Percentiles rank a stretch among this genome's conserved stretches.
Evolutionary conservation across 2,888 invertebrate genomes (phyloP).

Genomic region (Villa cingulata): DNA sequence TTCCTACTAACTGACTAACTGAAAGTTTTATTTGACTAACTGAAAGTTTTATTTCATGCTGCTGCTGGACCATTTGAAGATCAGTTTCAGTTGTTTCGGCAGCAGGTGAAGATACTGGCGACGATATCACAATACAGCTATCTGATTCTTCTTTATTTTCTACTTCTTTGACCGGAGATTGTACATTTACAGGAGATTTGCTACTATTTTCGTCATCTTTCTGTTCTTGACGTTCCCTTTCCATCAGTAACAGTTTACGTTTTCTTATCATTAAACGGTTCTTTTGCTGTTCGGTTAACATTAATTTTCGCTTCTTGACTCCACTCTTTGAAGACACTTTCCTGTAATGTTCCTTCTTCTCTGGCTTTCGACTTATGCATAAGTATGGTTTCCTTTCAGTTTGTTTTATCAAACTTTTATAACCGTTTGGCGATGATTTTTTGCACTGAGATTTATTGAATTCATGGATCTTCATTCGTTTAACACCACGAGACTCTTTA

Average conservation of each 20-base stretch:
- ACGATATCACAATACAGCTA: too few species aligned
- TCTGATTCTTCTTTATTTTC: too few species aligned
- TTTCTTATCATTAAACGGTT: slow-evolving; percentile 22
- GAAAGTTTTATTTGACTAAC: too few species aligned
- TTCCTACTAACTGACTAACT: too few species aligned
- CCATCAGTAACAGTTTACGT: slow-evolving; percentile 21
- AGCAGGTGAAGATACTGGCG: too few species aligned
- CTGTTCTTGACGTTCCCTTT: slow-evolving; percentile 20
- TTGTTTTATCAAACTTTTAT: slow-evolving; percentile 35
- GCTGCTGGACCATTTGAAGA: too few species aligned
- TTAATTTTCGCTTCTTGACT: slow-evolving; percentile 25
- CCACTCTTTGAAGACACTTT: slow-evolving; percentile 20
- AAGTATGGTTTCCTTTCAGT: slow-evolving; percentile 33
- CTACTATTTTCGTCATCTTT: slow-evolving; percentile 1
- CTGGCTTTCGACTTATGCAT: slow-evolving; percentile 28
- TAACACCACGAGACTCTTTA: background rate
- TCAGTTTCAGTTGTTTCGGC: too few species aligned
- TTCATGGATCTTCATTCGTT: slow-evolving; percentile 30
- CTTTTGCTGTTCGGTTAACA: slow-evolving; percentile 30
- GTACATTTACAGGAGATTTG: slow-evolving; percentile 21
- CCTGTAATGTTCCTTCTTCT: slow-evolving; percentile 26
- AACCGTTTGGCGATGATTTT: slow-evolving; percentile 31
- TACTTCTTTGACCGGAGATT: too few species aligned
- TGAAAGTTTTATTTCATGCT: too few species aligned
- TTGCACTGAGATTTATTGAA: slow-evolving; percentile 25